Percentiles rank a stretch among this genome's conserved stretches.
phyloP scores from a whole-genome alignment of 2,797 vertebrate genomes.

The Argyrosomus regius region DNA sequence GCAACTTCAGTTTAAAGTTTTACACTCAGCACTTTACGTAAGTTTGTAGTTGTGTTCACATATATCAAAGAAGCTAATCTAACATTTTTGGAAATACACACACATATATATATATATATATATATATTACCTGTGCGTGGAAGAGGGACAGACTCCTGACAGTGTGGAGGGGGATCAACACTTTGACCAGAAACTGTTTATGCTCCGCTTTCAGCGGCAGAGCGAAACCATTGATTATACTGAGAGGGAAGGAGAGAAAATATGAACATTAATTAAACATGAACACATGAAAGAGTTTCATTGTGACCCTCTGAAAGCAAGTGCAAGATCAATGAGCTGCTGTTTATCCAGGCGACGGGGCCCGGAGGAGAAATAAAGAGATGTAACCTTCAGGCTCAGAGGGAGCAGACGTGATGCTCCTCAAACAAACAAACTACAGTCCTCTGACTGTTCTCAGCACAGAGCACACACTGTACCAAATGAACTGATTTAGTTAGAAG shows the following conservation, averaged over 20 bases:
- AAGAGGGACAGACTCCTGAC: conserved; percentile 99
- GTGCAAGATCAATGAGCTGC: conserved; percentile 38
- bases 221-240: conserved; percentile 99
- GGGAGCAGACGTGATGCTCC: background rate
- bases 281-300: conserved; percentile 38
- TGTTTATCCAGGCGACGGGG: background rate
- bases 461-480: background rate
- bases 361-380: conserved; percentile 15
- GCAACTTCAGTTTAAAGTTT: background rate
- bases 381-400: background rate
- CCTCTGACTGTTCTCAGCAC: background rate
- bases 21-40: background rate
- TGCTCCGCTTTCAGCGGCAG: conserved; percentile 99
- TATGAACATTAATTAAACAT: conserved; percentile 40
- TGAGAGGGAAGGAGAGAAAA: conserved; percentile 64
- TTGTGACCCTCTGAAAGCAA: conserved; percentile 24
- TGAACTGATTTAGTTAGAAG: no score
- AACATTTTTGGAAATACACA: no score
- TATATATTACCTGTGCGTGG: conserved; percentile 93
- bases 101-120: background rate
- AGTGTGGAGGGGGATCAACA: conserved; percentile 98
- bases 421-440: background rate
- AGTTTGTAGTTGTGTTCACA: background rate
- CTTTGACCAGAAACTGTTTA: conserved; percentile 99
- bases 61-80: no score